These are phyloP conservation scores for Chydorus sphaericus DNA, from an alignment of 2,888 invertebrate genomes.

Conservation along the genomic window DNA sequence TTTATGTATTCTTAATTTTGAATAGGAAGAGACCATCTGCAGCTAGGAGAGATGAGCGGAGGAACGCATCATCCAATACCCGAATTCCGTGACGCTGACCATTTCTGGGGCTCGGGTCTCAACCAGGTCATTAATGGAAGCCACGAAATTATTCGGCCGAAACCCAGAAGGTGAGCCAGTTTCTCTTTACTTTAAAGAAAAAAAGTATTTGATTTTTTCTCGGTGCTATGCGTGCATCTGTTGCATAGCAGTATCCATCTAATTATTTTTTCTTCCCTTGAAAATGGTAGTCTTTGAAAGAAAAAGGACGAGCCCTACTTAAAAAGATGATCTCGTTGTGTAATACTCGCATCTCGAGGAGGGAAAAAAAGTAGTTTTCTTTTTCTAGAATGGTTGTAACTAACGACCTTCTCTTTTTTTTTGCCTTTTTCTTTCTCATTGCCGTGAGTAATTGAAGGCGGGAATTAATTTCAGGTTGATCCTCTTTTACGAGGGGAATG, in stretches of 20 bases:
- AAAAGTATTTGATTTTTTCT: not conserved
- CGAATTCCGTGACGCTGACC: conserved; percentile 29
- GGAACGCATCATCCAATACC: conserved; percentile 23
- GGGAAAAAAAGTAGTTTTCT: not conserved
- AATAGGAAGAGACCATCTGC: too few relatives aligned
- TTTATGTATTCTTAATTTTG: too few relatives aligned
- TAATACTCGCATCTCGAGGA: not conserved
- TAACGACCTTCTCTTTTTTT: not conserved
- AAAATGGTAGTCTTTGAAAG: not conserved
- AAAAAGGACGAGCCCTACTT: not conserved
- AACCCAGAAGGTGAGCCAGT: conserved; percentile 55
- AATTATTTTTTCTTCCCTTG: not conserved
- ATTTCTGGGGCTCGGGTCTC: conserved; percentile 38
- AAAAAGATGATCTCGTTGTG: not conserved
- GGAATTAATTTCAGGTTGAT: not conserved
- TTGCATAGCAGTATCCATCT: not conserved
- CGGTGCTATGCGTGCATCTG: not conserved
- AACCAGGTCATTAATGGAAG: conserved; percentile 53
- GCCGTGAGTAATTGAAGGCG: conserved; percentile 7
- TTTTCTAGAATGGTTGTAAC: not conserved
- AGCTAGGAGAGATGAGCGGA: conserved; percentile 6
- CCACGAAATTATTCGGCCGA: conserved; percentile 71
- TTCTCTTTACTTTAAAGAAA: not conserved
- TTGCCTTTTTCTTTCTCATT: not conserved
- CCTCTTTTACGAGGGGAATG: not conserved